Evolutionary conservation across 2,888 invertebrate genomes (phyloP).

Genomic region (Plemyria rubiginata): DNA sequence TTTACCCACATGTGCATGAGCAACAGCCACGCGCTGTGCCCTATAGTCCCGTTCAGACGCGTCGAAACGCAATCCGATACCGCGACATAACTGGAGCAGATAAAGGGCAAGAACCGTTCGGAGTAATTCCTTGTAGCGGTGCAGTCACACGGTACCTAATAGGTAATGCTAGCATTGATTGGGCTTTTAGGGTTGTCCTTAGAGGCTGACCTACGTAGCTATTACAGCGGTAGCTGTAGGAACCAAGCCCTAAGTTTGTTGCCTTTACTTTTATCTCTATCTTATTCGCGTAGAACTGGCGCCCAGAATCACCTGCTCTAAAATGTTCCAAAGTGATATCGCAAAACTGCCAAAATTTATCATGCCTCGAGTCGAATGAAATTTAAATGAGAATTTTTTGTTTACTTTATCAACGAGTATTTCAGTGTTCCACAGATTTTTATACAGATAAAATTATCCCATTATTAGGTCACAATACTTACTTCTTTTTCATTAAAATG

Average conservation of each 20-base stretch:
- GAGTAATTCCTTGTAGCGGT: conserved; percentile 14
- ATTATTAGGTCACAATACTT: not conserved
- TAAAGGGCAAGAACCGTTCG: conserved; percentile 58
- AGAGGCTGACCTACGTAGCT: no score
- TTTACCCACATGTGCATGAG: conserved; percentile 3
- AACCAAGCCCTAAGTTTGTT: no score
- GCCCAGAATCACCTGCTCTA: no score
- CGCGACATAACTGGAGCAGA: conserved; percentile 56
- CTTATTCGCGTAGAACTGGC: no score
- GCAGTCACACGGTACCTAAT: conserved; percentile 16
- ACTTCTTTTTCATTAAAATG: not conserved
- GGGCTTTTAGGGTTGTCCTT: not conserved
- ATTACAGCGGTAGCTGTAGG: no score
- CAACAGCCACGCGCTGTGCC: conserved; percentile 3
- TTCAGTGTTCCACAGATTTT: no score
- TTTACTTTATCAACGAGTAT: no score
- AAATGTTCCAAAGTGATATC: no score
- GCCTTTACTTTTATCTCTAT: no score
- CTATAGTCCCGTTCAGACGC: conserved; percentile 36
- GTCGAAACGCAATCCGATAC: conserved; percentile 52
- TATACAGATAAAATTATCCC: not conserved
- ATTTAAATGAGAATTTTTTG: no score
- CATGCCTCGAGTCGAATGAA: no score
- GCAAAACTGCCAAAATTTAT: no score
- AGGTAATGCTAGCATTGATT: not conserved